Evolutionary conservation across 2,888 invertebrate species (phyloP).

Genomic region (Chalcosyrphus nemorum): DNA sequence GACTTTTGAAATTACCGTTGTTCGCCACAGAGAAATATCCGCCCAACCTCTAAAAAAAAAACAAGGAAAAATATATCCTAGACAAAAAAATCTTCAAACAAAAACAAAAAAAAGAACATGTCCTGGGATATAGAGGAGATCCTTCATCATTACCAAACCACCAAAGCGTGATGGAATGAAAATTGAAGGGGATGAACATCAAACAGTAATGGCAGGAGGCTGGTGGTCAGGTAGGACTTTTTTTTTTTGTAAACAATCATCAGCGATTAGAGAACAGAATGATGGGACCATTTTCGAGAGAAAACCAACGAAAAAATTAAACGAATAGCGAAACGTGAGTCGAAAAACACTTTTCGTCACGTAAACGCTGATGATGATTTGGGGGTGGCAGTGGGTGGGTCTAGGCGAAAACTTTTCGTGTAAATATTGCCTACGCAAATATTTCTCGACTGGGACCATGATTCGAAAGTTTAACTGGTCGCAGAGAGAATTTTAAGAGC

Average conservation of each 20-base stretch:
- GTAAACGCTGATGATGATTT: slow-evolving; percentile 40
- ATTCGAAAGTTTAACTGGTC: slow-evolving; percentile 68
- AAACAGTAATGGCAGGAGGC: slow-evolving; percentile 18
- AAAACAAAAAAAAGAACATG: slow-evolving; percentile 14
- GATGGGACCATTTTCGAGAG: slow-evolving; percentile 26
- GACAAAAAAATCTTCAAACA: slow-evolving; percentile 18
- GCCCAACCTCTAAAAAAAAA: slow-evolving; percentile 4
- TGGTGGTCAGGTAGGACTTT: slow-evolving; percentile 43
- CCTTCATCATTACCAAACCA: slow-evolving; percentile 48
- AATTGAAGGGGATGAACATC: slow-evolving; percentile 49
- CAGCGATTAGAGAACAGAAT: slow-evolving; percentile 50
- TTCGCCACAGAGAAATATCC: slow-evolving; percentile 6
- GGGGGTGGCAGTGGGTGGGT: background rate
- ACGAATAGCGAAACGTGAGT: slow-evolving; percentile 59
- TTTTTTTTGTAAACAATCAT: slow-evolving; percentile 61
- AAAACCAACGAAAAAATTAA: slow-evolving; percentile 24
- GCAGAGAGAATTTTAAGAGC: slow-evolving; percentile 62
- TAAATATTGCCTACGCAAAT: slow-evolving; percentile 71
- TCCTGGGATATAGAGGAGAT: background rate
- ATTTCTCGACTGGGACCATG: slow-evolving; percentile 63
- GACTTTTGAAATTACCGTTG: slow-evolving; percentile 38
- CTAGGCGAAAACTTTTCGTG: slow-evolving; percentile 47
- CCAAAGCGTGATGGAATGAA: slow-evolving; percentile 34
- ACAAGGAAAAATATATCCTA: background rate
- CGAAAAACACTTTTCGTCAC: slow-evolving; percentile 60